Evolutionary conservation across 2,113 vertebrate species (phyloP).

Genomic region (Petrocephalus microphthalmus): DNA sequence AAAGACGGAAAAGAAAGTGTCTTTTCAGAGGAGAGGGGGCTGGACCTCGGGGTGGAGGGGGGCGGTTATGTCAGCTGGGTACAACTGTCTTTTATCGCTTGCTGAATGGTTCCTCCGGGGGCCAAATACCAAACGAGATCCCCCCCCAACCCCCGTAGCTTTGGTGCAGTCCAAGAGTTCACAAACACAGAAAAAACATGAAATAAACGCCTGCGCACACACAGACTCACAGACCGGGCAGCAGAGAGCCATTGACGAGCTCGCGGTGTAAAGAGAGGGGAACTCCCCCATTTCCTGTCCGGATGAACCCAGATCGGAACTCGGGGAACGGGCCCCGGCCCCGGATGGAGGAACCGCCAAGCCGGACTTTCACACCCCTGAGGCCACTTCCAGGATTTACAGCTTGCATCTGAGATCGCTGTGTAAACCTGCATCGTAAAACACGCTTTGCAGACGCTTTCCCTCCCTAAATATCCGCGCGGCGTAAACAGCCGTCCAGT

Average conservation of each 20-base stretch:
- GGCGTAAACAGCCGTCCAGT: neutral
- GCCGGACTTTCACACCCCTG: neutral
- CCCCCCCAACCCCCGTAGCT: neutral
- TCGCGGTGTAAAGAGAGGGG: neutral
- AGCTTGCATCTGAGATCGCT: neutral
- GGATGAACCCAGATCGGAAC: neutral
- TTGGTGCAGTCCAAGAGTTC: neutral
- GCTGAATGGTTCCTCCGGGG: slow-evolving; percentile 33
- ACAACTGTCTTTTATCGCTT: slow-evolving; percentile 40
- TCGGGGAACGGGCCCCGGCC: neutral
- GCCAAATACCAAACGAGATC: neutral
- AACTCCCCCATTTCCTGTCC: neutral
- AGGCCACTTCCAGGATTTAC: neutral
- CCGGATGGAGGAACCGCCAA: neutral
- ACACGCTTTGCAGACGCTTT: neutral
- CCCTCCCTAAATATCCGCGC: neutral
- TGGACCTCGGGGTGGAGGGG: slow-evolving; percentile 40
- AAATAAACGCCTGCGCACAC: neutral
- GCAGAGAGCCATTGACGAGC: neutral
- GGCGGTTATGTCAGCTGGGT: slow-evolving; percentile 44
- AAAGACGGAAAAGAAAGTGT: slow-evolving; percentile 55
- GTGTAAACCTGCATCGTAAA: neutral
- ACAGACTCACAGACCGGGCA: neutral
- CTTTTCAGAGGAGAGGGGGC: slow-evolving; percentile 53
- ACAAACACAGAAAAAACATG: neutral